A percentile compares a stretch with the other conserved stretches of the same genome.
phyloP scores from a whole-genome alignment of 2,888 invertebrate species.

The Epinotia ramella region DNA sequence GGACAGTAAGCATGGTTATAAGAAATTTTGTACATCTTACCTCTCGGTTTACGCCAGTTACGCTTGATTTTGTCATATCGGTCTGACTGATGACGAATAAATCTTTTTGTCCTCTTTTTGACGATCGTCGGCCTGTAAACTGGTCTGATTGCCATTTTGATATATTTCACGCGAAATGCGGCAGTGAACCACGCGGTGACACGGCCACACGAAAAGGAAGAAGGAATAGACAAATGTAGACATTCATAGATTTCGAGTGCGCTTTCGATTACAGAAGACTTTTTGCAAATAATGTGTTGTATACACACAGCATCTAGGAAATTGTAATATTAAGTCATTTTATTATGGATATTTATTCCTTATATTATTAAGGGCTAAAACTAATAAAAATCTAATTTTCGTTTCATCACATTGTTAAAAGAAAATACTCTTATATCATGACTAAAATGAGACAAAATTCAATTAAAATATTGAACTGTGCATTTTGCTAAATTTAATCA shows the following conservation, averaged over 20 bases:
- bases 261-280: constrained; percentile 58
- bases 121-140: constrained; percentile 95
- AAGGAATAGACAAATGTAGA: constrained; percentile 75
- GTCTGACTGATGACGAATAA: constrained; percentile 99
- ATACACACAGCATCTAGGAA: not conserved
- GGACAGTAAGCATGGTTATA: constrained; percentile 35
- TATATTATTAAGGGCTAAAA: not conserved
- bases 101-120: constrained; percentile 99
- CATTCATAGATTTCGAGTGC: constrained; percentile 69
- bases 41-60: constrained; percentile 99
- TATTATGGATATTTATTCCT: not conserved
- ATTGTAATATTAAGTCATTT: not conserved
- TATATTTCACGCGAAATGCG: constrained; percentile 72
- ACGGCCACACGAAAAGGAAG: constrained; percentile 83
- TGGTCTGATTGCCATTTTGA: constrained; percentile 95
- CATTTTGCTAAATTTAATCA: not conserved
- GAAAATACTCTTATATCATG: not conserved
- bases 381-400: not conserved
- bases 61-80: constrained; percentile 98
- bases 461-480: not conserved
- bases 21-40: constrained; percentile 58
- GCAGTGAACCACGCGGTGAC: constrained; percentile 84
- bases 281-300: not conserved
- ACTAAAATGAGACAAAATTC: not conserved
- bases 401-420: not conserved